These are phyloP conservation scores for Psilanteris sp. DNA, from an alignment of 1,140 invertebrate genomes.

Conservation along the genomic window DNA sequence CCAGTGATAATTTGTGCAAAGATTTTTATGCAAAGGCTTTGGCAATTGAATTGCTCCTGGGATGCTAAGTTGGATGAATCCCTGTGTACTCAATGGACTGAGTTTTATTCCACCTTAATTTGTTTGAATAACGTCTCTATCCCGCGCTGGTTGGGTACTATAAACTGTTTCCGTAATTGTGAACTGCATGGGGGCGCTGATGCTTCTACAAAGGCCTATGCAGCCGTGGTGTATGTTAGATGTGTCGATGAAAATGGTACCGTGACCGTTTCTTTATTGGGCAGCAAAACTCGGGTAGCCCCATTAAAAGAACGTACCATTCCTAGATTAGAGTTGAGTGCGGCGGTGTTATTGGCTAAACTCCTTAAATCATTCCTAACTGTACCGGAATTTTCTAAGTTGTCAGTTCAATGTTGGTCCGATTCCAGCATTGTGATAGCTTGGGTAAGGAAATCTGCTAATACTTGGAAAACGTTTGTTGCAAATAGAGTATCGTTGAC, in stretches of 20 bases:
- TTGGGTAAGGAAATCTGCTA: constrained; percentile 53
- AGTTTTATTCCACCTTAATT: background rate
- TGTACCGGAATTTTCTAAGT: constrained; percentile 62
- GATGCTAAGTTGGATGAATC: background rate
- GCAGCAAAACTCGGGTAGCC: background rate
- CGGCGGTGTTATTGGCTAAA: no score
- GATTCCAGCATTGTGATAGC: no score
- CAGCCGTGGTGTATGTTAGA: background rate
- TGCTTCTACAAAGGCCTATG: no score
- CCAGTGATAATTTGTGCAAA: no score
- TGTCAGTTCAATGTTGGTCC: no score
- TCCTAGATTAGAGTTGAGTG: background rate
- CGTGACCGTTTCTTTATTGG: background rate
- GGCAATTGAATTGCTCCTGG: background rate
- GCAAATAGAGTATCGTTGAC: constrained; percentile 59
- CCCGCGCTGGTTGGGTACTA: background rate
- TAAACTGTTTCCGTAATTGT: background rate
- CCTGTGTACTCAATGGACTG: background rate
- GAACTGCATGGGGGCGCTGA: constrained; percentile 11
- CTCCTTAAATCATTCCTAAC: no score
- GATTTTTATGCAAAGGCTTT: no score
- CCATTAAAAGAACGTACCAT: background rate
- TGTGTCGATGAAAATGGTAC: constrained; percentile 5
- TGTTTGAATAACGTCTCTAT: background rate
- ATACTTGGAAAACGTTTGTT: constrained; percentile 60